These are phyloP conservation scores for Tympanuchus pallidicinctus DNA, from an alignment of 2,113 vertebrate species.

Conservation along the genomic window DNA sequence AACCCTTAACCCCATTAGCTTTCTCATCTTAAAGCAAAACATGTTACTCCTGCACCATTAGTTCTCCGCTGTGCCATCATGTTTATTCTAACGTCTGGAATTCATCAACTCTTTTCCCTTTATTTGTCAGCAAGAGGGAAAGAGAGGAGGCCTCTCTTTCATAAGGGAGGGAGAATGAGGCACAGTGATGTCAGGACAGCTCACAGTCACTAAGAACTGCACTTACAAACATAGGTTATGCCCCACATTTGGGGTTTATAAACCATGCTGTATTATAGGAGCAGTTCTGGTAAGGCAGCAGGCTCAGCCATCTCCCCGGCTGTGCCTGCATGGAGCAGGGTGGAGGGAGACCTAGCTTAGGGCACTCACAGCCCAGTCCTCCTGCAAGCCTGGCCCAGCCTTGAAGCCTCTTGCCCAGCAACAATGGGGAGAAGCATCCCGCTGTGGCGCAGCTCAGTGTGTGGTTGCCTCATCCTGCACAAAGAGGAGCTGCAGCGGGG, in stretches of 20 bases:
- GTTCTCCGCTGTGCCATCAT: conserved; percentile 15
- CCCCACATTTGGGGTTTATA: background rate
- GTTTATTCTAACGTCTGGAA: conserved; percentile 65
- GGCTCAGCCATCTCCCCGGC: background rate
- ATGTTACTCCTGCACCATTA: conserved; percentile 43
- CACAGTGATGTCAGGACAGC: background rate
- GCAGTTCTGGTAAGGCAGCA: background rate
- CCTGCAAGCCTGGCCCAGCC: background rate
- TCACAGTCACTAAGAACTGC: background rate
- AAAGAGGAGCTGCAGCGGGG: background rate
- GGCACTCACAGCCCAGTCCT: background rate
- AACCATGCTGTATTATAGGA: background rate
- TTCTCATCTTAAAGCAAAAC: conserved; percentile 62
- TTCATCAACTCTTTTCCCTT: conserved; percentile 45
- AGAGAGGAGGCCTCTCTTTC: background rate
- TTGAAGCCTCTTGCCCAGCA: background rate
- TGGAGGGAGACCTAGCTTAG: background rate
- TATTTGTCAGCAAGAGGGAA: conserved; percentile 8
- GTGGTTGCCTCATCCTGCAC: conserved; percentile 36
- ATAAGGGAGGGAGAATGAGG: background rate
- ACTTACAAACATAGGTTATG: background rate
- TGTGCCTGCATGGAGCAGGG: background rate
- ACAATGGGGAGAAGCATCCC: conserved; percentile 44
- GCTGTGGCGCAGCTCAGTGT: conserved; percentile 13
- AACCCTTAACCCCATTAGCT: conserved; percentile 67